Conservation (phyloP, 2,113 vertebrate species). For the Oreochromis spilurus region DNA sequence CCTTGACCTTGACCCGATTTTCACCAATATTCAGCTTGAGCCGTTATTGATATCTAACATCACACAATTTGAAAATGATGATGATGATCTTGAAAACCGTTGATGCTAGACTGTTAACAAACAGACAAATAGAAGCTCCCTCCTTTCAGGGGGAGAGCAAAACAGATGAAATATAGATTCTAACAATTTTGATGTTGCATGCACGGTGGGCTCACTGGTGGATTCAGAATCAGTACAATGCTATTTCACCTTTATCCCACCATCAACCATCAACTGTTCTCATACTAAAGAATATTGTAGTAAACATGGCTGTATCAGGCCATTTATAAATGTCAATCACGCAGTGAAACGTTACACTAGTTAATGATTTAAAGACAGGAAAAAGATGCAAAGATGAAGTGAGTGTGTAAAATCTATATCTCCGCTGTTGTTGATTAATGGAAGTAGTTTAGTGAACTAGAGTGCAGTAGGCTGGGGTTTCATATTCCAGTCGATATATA, state of each 20-base stretch:
- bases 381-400: neutral
- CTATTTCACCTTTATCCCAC: neutral
- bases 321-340: neutral
- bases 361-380: neutral
- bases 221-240: neutral
- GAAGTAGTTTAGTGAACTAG: neutral
- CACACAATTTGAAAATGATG: neutral
- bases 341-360: neutral
- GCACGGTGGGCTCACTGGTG: neutral
- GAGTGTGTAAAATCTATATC: neutral
- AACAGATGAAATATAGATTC: neutral
- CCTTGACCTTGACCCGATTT: neutral
- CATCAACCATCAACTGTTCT: neutral
- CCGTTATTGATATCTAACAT: neutral
- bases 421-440: conserved; percentile 4
- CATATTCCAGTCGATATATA: conserved; percentile 18
- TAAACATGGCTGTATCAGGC: neutral
- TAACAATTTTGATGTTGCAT: neutral
- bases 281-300: neutral
- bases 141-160: neutral
- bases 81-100: neutral
- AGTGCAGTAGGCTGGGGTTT: neutral
- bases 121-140: neutral
- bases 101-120: neutral
- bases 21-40: neutral